Evolutionary conservation across 2,113 vertebrate genomes (phyloP).

Genomic region (Sinocyclocheilus maitianheensis): DNA sequence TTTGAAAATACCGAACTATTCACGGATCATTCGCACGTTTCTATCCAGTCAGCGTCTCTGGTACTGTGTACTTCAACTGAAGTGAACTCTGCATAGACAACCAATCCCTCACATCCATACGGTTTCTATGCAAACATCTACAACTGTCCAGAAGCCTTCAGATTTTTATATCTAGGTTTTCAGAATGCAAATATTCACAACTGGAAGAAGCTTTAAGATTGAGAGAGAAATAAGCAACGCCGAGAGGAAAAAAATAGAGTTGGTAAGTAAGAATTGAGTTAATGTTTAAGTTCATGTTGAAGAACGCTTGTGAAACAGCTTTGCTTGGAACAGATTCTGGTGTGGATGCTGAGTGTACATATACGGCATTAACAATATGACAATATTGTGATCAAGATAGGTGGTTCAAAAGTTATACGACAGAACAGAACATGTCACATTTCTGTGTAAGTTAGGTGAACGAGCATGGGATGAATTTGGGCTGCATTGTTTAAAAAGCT

Average conservation of each 20-base stretch:
- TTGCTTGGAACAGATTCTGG: not conserved
- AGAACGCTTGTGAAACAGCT: not conserved
- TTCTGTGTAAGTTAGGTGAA: not conserved
- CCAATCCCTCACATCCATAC: not conserved
- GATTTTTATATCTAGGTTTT: not conserved
- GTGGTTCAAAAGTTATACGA: not conserved
- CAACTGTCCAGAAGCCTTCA: constrained; percentile 2
- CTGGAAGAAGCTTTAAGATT: not conserved
- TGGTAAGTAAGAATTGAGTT: constrained; percentile 52
- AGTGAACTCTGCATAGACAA: not conserved
- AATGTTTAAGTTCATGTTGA: not conserved
- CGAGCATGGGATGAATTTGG: not conserved
- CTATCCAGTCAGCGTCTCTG: constrained; percentile 1
- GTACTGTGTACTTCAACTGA: not conserved
- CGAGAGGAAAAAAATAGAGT: constrained; percentile 50
- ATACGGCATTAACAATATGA: not conserved
- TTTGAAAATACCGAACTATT: not conserved
- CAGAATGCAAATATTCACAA: constrained; percentile 18
- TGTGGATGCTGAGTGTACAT: not conserved
- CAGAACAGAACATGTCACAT: not conserved
- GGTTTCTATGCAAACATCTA: constrained; percentile 12
- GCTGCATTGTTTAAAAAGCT: not conserved
- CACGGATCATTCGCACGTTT: not conserved
- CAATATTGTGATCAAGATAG: not conserved
- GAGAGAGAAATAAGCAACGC: constrained; percentile 36